Base-by-base conservation (phyloP, 2,113 vertebrate species). In the Lepus americanus region DNA sequence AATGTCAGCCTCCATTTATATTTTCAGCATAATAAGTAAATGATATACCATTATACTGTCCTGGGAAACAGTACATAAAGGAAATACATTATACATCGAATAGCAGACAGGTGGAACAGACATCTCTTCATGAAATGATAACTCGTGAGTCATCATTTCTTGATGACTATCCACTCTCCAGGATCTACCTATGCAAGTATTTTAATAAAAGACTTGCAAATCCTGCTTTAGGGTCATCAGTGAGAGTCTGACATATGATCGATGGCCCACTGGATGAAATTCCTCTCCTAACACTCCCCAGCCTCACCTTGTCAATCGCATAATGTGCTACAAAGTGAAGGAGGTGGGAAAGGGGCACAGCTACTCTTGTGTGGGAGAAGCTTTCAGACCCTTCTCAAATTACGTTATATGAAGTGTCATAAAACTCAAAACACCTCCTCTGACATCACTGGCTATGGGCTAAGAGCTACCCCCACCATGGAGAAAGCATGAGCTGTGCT, bases 391-490 rank as follows among this genome's bases (percentile, higher is more conserved):
- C 27, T 80, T 96, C 95, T 72, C 51, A 64, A 64, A 63, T 49
- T 27, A 64, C 1, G 27, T 27, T 91, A 97, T 95, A 92, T 53
- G 70, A 77, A 97, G 7, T 64, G 9, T 67, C 59, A 33, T 80
- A 89, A 95, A 97, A 79, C 61, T 33, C 61, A 0, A 84, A 95
- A 63, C 3, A 79, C 53, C 6, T 70, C 27, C 29, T 91, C 36
- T 92, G 44, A 94, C 93, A 92, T 51, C 3, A 27, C 95, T 39
- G 44, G 44, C 96, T 94, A 76, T 25, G 93, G 36, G 23, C 25
- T 83, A 91, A 44, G 53, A 33, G 94, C 53, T 6, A 80, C 6
- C 73, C 59, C 69, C 19, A 72, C 33, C 72, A 67, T 14, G 90
- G 80, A 49, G 13, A 84, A 19, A 87, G 11, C 13, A n/a, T 10